These are phyloP conservation scores for Peromyscus eremicus DNA, from an alignment of 2,797 vertebrate genomes.

Conservation along the genomic window DNA sequence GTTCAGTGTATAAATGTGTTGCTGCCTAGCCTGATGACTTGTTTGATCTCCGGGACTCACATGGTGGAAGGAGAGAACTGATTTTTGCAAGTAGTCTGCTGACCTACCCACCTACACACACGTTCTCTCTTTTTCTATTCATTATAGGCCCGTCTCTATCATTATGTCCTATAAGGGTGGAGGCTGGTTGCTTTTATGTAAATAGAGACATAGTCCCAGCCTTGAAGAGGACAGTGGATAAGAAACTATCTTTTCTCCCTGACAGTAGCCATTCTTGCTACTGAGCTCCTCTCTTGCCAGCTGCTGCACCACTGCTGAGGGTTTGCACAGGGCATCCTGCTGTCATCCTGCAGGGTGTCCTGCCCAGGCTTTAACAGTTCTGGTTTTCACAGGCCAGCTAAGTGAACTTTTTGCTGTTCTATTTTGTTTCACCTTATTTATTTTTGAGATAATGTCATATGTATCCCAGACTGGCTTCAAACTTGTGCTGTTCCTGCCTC, in stretches of 20 bases:
- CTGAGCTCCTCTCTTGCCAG: not conserved
- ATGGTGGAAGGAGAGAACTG: not conserved
- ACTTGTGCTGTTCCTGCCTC: not conserved
- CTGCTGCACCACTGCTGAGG: not conserved
- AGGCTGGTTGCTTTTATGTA: not conserved
- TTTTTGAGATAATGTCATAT: not conserved
- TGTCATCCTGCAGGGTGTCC: not conserved
- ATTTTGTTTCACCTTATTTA: not conserved
- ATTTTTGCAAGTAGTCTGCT: not conserved
- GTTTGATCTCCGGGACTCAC: not conserved
- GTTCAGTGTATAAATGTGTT: not conserved
- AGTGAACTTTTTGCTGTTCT: not conserved
- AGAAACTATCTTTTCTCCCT: not conserved
- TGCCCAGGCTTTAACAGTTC: not conserved
- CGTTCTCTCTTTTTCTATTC: not conserved
- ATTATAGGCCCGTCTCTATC: not conserved
- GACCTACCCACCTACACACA: too few relatives aligned
- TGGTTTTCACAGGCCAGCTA: not conserved
- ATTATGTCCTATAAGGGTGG: too few relatives aligned
- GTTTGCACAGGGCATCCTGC: not conserved
- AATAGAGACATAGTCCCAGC: not conserved
- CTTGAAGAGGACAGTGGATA: not conserved
- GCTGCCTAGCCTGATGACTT: not conserved
- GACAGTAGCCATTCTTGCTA: not conserved
- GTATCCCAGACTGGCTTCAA: not conserved